Base-by-base conservation (phyloP, 1,140 invertebrate species). In the Harpegnathos saltator region DNA sequence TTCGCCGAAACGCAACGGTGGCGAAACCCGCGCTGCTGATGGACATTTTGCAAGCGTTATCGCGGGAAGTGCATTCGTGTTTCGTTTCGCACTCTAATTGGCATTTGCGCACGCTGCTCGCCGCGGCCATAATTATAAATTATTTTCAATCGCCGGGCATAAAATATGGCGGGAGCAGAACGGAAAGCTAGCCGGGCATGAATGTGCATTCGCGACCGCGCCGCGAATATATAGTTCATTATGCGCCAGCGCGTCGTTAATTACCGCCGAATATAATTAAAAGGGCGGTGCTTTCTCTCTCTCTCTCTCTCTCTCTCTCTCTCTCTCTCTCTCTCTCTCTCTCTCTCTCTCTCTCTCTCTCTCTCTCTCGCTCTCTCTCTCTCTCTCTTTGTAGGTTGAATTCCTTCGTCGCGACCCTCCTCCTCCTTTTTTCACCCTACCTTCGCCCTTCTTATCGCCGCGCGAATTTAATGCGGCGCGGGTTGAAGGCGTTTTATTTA, bases 171-270 rank as follows among this genome's bases (percentile, higher is more conserved):
- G 68, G 59, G 29, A 73, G 38, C 1, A 73, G 65, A 83, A 88
- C 61, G 54, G 69, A 26, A 62, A 19, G 48, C 29, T 15, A 4
- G 19, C 24, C 9, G 14, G 66, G 22, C 58, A 77, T 78, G 84
- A 88, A 88, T 85, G 52, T 29, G 65, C 38, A 75, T 75, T 61
- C 59, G 59, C 65, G 33, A 72, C 24, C 68, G 81, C 56, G 88
- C 81, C 73, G 63, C 63, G 78, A 83, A 89, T 89, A 89, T 87
- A 89, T 89, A 86, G 88, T 89, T 87, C 88, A 85, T 89, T 89
- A 87, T 86, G 81, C 73, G 73, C 62, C 88, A 85, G 66, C 85
- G 52, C 85, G 82, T 89, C 88, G 88, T 89, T 89, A 89, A 89
- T 89, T 89, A 84, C 9, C 82, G 78, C 52, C 66, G 73, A 87